These are phyloP conservation scores for Hedychridium roseum DNA, from an alignment of 2,888 invertebrate species.

Conservation along the genomic window DNA sequence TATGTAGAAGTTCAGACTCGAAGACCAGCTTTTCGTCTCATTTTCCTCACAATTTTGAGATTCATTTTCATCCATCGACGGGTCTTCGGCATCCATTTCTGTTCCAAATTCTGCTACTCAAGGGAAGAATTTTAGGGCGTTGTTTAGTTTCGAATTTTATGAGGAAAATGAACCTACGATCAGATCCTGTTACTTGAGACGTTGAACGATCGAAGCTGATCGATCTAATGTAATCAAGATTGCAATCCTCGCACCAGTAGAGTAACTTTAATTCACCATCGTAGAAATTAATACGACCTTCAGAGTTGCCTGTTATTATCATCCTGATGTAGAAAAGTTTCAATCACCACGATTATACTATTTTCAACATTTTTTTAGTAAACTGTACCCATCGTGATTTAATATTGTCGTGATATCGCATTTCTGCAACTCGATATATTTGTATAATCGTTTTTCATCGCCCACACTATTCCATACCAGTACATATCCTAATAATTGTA, in stretches of 20 bases:
- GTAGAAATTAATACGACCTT: slow-evolving; percentile 70
- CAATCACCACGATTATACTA: slow-evolving; percentile 4
- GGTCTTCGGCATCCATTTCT: slow-evolving; percentile 7
- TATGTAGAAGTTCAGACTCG: slow-evolving; percentile 25
- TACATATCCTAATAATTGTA: slow-evolving; percentile 34
- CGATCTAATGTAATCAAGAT: slow-evolving; percentile 64
- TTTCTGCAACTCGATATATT: slow-evolving; percentile 41
- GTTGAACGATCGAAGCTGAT: slow-evolving; percentile 65
- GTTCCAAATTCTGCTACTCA: slow-evolving; percentile 11
- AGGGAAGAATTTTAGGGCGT: not conserved
- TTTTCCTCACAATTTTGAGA: not conserved
- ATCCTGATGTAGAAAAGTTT: slow-evolving; percentile 54
- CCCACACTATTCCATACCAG: slow-evolving; percentile 38
- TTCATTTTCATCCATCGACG: slow-evolving; percentile 7
- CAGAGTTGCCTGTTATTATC: slow-evolving; percentile 68
- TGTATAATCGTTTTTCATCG: slow-evolving; percentile 14
- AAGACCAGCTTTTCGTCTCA: slow-evolving; percentile 8
- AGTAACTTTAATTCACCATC: slow-evolving; percentile 68
- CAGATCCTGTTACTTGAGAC: slow-evolving; percentile 7
- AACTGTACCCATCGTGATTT: slow-evolving; percentile 35
- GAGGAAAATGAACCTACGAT: slow-evolving; percentile 18
- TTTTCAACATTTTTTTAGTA: slow-evolving; percentile 1
- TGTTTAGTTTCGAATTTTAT: not conserved
- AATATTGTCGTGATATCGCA: slow-evolving; percentile 38
- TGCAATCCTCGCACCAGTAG: slow-evolving; percentile 68